Conservation (phyloP, 2,888 invertebrate species). For the Acronicta leporina region DNA sequence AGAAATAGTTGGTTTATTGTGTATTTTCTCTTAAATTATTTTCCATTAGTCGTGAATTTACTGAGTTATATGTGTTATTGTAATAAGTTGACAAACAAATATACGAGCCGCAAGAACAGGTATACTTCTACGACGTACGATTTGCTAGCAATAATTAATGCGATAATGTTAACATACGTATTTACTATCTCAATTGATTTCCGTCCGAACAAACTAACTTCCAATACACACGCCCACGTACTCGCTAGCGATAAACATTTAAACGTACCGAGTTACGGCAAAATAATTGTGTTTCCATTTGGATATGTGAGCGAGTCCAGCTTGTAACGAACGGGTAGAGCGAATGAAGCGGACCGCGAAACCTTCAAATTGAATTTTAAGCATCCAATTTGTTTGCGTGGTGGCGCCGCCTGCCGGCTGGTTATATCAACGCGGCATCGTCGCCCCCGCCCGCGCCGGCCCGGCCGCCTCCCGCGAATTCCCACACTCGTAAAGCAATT, state of each 20-base stretch:
- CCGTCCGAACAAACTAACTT: conserved; percentile 57
- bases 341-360: conserved; percentile 87
- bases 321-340: conserved; percentile 82
- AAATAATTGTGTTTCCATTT: conserved; percentile 83
- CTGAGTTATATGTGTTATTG: too few species aligned
- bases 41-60: too few species aligned
- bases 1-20: too few species aligned
- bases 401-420: conserved; percentile 70
- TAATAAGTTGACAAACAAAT: too few species aligned
- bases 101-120: too few species aligned
- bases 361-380: conserved; percentile 89
- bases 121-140: too few species aligned
- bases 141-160: neutral
- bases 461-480: conserved; percentile 60
- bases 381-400: conserved; percentile 88
- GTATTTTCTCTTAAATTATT: too few species aligned
- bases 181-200: conserved; percentile 54
- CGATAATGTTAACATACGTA: conserved; percentile 42
- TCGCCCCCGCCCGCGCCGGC: conserved; percentile 39
- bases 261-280: conserved; percentile 73
- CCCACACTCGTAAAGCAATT: conserved; percentile 83
- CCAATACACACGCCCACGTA: conserved; percentile 55
- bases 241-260: conserved; percentile 68
- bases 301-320: conserved; percentile 80
- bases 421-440: conserved; percentile 71